Percentiles rank a stretch among this genome's conserved stretches.
Conservation (phyloP, 2,113 vertebrate genomes). For the Lepus americanus region DNA sequence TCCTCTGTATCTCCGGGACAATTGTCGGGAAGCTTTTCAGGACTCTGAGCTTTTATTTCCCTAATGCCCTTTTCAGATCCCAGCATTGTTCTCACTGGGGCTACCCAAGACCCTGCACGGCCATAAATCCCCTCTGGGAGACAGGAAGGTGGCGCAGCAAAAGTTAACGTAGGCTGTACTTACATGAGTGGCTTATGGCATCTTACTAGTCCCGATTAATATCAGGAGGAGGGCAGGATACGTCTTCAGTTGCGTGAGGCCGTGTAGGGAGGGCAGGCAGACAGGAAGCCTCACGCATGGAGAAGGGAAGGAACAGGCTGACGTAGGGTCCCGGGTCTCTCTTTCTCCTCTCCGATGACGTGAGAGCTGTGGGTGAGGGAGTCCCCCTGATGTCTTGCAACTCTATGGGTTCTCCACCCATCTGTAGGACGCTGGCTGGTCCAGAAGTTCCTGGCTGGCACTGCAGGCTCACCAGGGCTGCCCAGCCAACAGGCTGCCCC, state of each 20-base stretch:
- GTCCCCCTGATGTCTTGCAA: not conserved
- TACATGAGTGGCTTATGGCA: not conserved
- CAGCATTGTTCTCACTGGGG: not conserved
- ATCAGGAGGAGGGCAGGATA: not conserved
- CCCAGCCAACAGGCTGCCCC: not conserved
- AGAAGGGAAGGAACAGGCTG: not conserved
- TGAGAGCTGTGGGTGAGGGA: not conserved
- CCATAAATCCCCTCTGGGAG: not conserved
- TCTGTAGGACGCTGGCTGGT: not conserved
- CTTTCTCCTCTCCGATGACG: not conserved
- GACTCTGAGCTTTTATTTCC: constrained; percentile 30
- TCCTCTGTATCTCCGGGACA: not conserved
- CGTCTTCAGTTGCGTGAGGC: not conserved
- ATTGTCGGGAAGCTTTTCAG: constrained; percentile 24
- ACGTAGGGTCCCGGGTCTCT: not conserved
- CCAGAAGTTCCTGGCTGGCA: not conserved
- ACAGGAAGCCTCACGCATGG: not conserved
- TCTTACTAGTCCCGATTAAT: not conserved
- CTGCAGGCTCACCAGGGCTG: not conserved
- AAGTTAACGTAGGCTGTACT: not conserved
- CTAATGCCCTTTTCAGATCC: constrained; percentile 9
- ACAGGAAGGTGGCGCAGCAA: not conserved
- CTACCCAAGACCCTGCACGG: not conserved
- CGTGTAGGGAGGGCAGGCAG: no score
- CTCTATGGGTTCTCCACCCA: not conserved